Evolutionary conservation across 2,113 vertebrate species (phyloP).

Genomic region (Nanger granti): DNA sequence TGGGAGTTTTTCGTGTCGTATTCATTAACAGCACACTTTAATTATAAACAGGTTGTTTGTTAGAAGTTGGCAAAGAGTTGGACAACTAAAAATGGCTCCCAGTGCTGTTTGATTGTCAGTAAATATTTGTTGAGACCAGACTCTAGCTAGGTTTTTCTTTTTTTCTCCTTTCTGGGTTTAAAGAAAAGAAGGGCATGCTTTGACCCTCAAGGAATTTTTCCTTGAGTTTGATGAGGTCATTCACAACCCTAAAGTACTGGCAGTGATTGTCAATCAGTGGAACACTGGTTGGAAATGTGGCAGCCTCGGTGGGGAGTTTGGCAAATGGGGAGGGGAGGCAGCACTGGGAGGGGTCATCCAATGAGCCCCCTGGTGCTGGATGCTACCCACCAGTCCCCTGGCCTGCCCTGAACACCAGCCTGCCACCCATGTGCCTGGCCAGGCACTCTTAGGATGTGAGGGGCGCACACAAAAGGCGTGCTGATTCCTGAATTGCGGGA

Average conservation of each 20-base stretch:
- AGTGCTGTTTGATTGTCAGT: background rate
- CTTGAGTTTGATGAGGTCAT: background rate
- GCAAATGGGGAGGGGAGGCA: background rate
- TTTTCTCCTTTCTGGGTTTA: background rate
- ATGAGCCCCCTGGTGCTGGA: background rate
- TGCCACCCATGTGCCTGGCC: background rate
- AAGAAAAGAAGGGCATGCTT: background rate
- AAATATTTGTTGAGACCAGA: background rate
- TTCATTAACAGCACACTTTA: background rate
- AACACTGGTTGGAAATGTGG: background rate
- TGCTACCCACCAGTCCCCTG: background rate
- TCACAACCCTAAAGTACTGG: background rate
- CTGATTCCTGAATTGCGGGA: background rate
- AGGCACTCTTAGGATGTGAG: background rate
- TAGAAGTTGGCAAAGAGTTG: background rate
- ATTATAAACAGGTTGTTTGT: constrained; percentile 38
- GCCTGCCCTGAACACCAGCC: background rate
- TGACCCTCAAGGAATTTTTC: background rate
- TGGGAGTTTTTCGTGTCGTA: background rate
- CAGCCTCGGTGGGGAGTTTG: background rate
- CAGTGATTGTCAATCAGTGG: background rate
- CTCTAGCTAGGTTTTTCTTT: background rate
- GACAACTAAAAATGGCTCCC: background rate
- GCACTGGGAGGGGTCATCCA: background rate
- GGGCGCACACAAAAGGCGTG: background rate